Evolutionary conservation across 2,797 vertebrate species (phyloP).

Genomic region (Oreonectes daqikongensis): DNA sequence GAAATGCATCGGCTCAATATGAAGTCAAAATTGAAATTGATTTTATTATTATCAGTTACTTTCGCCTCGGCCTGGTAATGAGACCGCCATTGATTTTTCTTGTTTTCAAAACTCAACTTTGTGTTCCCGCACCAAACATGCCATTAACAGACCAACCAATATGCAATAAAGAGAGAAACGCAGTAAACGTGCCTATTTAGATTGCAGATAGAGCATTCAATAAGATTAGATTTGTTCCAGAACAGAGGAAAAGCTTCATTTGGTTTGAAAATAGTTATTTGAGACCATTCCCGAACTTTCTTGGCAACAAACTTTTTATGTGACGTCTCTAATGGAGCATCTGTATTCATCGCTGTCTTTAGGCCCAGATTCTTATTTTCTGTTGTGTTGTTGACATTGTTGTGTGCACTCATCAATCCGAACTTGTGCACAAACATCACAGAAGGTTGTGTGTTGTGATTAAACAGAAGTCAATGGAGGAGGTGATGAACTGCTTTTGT

Average conservation of each 20-base stretch:
- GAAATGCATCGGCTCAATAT: conserved; percentile 28
- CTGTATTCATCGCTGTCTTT: not conserved
- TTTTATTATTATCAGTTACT: conserved; percentile 59
- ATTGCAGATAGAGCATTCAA: conserved; percentile 1
- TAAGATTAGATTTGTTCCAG: not conserved
- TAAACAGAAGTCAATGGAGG: not conserved
- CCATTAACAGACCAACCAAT: conserved; percentile 9
- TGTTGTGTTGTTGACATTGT: not conserved
- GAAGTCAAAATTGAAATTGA: conserved; percentile 53
- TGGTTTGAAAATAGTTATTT: conserved; percentile 5
- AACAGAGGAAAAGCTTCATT: not conserved
- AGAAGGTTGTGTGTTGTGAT: too few relatives aligned
- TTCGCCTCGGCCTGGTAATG: conserved; percentile 42
- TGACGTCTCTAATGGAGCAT: not conserved
- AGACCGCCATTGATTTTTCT: conserved; percentile 43
- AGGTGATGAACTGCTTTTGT: not conserved
- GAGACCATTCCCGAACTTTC: not conserved
- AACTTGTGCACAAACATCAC: too few relatives aligned
- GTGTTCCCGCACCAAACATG: not conserved
- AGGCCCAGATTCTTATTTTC: not conserved
- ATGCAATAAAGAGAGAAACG: not conserved
- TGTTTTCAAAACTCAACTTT: conserved; percentile 40
- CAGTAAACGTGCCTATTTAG: conserved; percentile 1
- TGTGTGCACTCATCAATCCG: too few relatives aligned
- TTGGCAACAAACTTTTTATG: not conserved